These are phyloP conservation scores for Hesperophylax magnus DNA, from an alignment of 1,140 invertebrate genomes.

Conservation along the genomic window DNA sequence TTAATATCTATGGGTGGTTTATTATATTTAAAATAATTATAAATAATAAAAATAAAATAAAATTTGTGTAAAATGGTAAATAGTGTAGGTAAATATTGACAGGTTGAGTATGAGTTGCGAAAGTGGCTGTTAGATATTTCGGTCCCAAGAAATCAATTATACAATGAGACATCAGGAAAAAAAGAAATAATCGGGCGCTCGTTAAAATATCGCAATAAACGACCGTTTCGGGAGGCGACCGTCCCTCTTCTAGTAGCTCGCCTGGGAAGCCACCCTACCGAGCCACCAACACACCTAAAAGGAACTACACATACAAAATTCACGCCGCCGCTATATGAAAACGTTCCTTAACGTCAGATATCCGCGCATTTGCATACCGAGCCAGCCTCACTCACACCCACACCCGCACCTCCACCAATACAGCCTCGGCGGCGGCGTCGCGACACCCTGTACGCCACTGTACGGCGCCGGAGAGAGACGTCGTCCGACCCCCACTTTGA, in stretches of 20 bases:
- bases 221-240: conserved; percentile 57
- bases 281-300: conserved; percentile 20
- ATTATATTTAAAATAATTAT: background rate
- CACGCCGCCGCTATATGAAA: conserved; percentile 47
- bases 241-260: conserved; percentile 54
- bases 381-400: conserved; percentile 37
- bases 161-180: conserved; percentile 19
- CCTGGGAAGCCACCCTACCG: conserved; percentile 38
- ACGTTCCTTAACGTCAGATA: conserved; percentile 53
- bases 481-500: conserved; percentile 6
- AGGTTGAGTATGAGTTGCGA: conserved; percentile 5
- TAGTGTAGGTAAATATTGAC: background rate
- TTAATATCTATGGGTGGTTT: background rate
- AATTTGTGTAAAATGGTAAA: background rate
- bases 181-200: conserved; percentile 42
- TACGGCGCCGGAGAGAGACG: conserved; percentile 18
- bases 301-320: conserved; percentile 26
- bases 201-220: conserved; percentile 53
- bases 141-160: background rate
- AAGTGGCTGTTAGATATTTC: background rate
- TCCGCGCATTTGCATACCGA: conserved; percentile 58
- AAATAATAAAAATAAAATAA: background rate
- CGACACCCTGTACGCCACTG: background rate
- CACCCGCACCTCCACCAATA: too few relatives aligned
- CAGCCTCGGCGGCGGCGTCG: background rate